phyloP scores from a whole-genome alignment of 2,113 vertebrate genomes.

The Alces alces region DNA sequence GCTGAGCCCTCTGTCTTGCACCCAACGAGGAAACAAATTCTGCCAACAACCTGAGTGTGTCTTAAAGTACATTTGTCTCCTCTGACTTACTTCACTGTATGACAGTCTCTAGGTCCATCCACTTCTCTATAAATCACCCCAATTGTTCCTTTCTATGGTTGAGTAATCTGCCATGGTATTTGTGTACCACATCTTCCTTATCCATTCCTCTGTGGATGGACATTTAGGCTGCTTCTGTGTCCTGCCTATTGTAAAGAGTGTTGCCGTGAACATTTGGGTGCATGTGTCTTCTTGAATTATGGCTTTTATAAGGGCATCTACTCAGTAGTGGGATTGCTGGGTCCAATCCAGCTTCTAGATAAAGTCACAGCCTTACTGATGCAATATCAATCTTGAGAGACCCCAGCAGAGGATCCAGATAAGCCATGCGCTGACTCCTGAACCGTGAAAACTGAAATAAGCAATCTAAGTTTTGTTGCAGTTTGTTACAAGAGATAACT shows the following conservation, averaged over 20 bases:
- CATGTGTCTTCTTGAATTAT: neutral
- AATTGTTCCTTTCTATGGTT: neutral
- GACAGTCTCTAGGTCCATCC: neutral
- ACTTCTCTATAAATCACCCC: neutral
- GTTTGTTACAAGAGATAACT: neutral
- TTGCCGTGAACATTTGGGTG: neutral
- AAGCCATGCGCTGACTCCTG: neutral
- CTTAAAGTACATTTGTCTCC: neutral
- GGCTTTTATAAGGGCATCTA: neutral
- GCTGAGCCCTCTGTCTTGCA: neutral
- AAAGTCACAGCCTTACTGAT: neutral
- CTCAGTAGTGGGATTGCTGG: neutral
- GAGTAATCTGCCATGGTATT: neutral
- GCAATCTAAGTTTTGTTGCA: neutral
- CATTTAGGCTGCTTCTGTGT: neutral
- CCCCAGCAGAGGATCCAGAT: neutral
- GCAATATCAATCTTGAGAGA: neutral
- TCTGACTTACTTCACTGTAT: neutral
- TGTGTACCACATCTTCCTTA: neutral
- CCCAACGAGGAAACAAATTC: rapidly evolving
- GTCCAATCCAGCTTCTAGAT: neutral
- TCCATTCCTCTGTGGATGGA: neutral
- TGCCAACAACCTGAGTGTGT: neutral
- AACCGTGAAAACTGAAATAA: neutral
- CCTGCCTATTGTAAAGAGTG: neutral